Conservation (phyloP, 2,888 invertebrate species). For the Thereva nobilitata region DNA sequence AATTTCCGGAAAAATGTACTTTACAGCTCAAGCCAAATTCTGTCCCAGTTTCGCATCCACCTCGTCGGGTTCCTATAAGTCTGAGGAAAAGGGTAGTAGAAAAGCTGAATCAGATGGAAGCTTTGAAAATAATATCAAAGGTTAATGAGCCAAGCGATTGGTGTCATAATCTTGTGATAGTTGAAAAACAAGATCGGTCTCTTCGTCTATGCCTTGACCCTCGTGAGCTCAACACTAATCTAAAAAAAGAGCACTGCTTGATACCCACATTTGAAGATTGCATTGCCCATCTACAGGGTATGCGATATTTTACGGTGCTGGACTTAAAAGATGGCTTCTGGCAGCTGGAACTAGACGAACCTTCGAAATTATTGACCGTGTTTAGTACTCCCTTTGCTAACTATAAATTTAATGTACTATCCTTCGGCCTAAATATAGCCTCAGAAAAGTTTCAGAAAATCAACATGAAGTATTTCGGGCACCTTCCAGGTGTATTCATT, state of each 20-base stretch:
- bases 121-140: conserved; percentile 36
- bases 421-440: conserved; percentile 45
- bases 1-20: too few species aligned
- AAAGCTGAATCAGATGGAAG: conserved; percentile 36
- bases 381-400: conserved; percentile 42
- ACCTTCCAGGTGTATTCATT: conserved; percentile 46
- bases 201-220: conserved; percentile 47
- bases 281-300: conserved; percentile 41
- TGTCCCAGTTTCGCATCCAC: too few species aligned
- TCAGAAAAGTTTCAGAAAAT: conserved; percentile 46
- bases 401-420: conserved; percentile 41
- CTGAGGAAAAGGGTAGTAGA: conserved; percentile 34
- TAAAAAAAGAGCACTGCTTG: conserved; percentile 42
- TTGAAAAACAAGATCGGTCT: conserved; percentile 45
- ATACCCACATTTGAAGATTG: conserved; percentile 44
- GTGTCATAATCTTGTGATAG: conserved; percentile 43
- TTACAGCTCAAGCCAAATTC: too few species aligned
- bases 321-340: conserved; percentile 44
- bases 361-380: conserved; percentile 48
- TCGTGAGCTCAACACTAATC: conserved; percentile 43
- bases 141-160: conserved; percentile 38
- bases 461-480: conserved; percentile 43
- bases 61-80: conserved; percentile 39
- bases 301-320: conserved; percentile 44
- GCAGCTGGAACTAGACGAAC: conserved; percentile 44